Evolutionary conservation across 2,797 vertebrate genomes (phyloP).

Genomic region (Peromyscus eremicus): DNA sequence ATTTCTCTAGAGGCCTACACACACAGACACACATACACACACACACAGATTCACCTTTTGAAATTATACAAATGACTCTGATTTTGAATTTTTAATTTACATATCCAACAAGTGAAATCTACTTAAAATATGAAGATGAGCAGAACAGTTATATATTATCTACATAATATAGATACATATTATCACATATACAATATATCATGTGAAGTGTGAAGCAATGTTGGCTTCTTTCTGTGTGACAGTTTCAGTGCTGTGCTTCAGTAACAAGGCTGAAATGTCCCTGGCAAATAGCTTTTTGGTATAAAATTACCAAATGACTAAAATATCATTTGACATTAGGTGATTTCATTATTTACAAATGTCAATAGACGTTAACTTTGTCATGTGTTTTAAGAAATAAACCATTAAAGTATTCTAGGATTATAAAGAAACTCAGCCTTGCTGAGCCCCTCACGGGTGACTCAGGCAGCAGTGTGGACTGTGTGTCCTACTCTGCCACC

Average conservation of each 20-base stretch:
- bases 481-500: constrained; percentile 77
- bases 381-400: constrained; percentile 22
- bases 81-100: constrained; percentile 38
- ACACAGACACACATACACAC: not conserved
- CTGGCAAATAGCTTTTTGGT: constrained; percentile 15
- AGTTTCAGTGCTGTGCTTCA: not conserved
- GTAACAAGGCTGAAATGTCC: not conserved
- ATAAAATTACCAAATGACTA: constrained; percentile 41
- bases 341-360: constrained; percentile 27
- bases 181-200: not conserved
- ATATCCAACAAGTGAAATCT: not conserved
- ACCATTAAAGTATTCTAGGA: not conserved
- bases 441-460: too few species aligned
- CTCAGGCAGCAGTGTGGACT: not conserved
- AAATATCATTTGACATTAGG: constrained; percentile 14
- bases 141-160: not conserved
- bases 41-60: not conserved
- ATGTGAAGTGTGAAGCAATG: not conserved
- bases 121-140: constrained; percentile 35
- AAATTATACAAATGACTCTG: constrained; percentile 17
- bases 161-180: not conserved
- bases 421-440: constrained; percentile 16
- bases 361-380: not conserved
- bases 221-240: not conserved
- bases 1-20: not conserved